Evolutionary conservation across 2,888 invertebrate species (phyloP).

Genomic region (Masnerella sp.): DNA sequence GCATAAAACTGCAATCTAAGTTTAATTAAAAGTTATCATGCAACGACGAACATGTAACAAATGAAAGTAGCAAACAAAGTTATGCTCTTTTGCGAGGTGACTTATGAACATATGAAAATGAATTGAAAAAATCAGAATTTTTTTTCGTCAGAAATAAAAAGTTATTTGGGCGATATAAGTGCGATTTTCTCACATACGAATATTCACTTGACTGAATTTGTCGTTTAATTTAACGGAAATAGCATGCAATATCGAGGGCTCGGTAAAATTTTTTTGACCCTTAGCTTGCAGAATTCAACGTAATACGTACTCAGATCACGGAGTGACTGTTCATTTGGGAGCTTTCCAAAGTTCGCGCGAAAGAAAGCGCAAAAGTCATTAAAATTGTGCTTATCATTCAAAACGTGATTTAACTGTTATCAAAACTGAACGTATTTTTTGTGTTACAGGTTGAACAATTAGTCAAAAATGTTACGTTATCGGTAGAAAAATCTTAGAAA

Average conservation of each 20-base stretch:
- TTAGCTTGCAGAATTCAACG: constrained; percentile 17
- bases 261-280: constrained; percentile 16
- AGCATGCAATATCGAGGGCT: background rate
- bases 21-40: constrained; percentile 50
- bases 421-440: constrained; percentile 20
- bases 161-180: constrained; percentile 16
- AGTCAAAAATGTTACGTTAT: background rate
- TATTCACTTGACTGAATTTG: background rate
- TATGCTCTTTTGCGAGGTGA: no score
- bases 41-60: constrained; percentile 13
- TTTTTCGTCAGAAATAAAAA: constrained; percentile 7
- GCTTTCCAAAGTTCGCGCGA: constrained; percentile 25
- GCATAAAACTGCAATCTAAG: constrained; percentile 20
- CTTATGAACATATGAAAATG: constrained; percentile 8
- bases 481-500: background rate
- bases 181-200: no score
- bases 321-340: constrained; percentile 38
- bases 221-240: background rate
- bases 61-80: constrained; percentile 15
- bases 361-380: constrained; percentile 40
- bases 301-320: constrained; percentile 34
- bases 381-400: constrained; percentile 36
- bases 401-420: constrained; percentile 28
- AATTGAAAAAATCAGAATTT: constrained; percentile 5
- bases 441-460: background rate